Conservation (phyloP, 2,113 vertebrate genomes). For the Chrysemys picta region DNA sequence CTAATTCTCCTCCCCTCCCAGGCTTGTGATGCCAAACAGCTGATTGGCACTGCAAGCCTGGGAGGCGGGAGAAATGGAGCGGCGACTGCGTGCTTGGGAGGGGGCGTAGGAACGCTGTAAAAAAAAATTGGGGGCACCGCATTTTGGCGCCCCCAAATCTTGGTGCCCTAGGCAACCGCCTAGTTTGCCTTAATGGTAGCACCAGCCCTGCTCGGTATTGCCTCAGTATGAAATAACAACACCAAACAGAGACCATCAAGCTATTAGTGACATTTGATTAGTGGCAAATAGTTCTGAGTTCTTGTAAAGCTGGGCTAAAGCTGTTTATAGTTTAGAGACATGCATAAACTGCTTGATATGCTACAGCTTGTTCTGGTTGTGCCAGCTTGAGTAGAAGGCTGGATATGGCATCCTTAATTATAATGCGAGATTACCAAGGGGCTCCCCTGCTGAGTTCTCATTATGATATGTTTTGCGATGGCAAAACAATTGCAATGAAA, state of each 20-base stretch:
- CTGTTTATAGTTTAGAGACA: not conserved
- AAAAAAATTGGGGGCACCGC: too few relatives aligned
- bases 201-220: not conserved
- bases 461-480: conserved; percentile 43
- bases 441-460: conserved; percentile 38
- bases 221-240: not conserved
- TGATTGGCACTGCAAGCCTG: too few relatives aligned
- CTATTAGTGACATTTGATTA: not conserved
- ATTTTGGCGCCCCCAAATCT: too few relatives aligned
- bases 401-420: conserved; percentile 42
- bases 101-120: too few relatives aligned
- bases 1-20: too few relatives aligned
- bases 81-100: too few relatives aligned
- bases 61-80: too few relatives aligned
- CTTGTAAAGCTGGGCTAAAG: not conserved
- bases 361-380: not conserved
- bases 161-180: too few relatives aligned
- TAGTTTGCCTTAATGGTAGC: too few relatives aligned
- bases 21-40: too few relatives aligned
- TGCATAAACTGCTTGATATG: not conserved
- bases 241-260: not conserved
- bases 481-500: conserved; percentile 27
- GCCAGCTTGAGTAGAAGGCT: conserved; percentile 23
- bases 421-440: conserved; percentile 14
- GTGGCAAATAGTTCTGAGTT: not conserved